phyloP scores from a whole-genome alignment of 2,797 vertebrate species.

The Pantherophis alleghaniensis region DNA sequence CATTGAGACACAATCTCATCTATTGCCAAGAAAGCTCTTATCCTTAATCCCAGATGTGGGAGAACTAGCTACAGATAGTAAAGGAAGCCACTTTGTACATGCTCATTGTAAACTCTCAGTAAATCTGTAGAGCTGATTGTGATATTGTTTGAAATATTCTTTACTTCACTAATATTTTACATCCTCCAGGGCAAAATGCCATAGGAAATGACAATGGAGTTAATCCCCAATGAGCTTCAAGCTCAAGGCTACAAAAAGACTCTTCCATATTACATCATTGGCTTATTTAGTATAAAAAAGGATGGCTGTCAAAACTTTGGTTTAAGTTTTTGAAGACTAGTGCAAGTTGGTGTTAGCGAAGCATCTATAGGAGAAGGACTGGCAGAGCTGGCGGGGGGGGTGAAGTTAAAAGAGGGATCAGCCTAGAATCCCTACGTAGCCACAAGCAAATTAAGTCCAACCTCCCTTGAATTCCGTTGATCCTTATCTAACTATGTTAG shows the following conservation, averaged over 20 bases:
- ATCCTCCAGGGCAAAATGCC: neutral
- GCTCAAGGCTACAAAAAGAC: neutral
- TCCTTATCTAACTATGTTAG: neutral
- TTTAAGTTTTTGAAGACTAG: neutral
- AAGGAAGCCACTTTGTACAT: slow-evolving; percentile 6
- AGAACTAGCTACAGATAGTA: neutral
- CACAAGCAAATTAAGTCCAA: neutral
- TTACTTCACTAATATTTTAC: neutral
- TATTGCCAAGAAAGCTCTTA: slow-evolving; percentile 21
- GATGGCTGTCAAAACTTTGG: neutral
- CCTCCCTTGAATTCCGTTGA: neutral
- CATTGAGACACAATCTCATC: neutral
- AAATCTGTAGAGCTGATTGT: neutral
- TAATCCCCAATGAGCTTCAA: neutral
- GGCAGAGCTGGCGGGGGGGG: neutral
- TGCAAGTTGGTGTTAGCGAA: neutral
- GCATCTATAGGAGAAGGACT: neutral
- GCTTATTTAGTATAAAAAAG: neutral
- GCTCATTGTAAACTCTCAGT: neutral
- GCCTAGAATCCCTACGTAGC: neutral
- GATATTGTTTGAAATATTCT: neutral
- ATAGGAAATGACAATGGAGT: neutral
- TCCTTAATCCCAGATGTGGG: slow-evolving; percentile 8
- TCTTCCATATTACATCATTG: neutral
- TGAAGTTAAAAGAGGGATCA: neutral